Base-by-base conservation (phyloP, 2,797 vertebrate species). In the Hafferia zeledoni region DNA sequence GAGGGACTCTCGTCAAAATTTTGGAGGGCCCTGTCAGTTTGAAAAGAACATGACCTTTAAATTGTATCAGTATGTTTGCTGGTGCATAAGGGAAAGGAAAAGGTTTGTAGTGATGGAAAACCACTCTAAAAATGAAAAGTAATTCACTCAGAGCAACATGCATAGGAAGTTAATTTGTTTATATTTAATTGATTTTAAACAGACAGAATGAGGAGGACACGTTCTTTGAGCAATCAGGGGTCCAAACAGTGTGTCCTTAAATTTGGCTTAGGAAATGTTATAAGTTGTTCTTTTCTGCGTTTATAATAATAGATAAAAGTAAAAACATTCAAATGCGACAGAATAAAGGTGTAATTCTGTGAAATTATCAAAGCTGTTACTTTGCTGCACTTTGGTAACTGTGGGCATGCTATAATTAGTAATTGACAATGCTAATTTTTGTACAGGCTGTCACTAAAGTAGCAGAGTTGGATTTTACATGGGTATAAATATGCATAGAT, bases 31-130 rank as follows among this genome's bases (percentile, higher is more conserved):
- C 98, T 99, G 99, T 99, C 99, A 99, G 98, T 98, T 98, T 99
- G 99, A 99, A 99, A 99, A 99, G 99, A 99, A 99, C 99, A 99
- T 99, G 99, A 99, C 99, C 99, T 99, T 99, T 99, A 99, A 99
- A 99, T 98, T 97, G 98, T 99, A 99, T 99, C 99, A 99, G 99
- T 99, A 99, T 99, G 99, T 99, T 99, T 99, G 99, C 99, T 99
- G 99, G 99, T 99, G 99, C 99, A 99, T 99, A 98, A 98, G 98
- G 98, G 97, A 98, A 95, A 83, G 97, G 98, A 98, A 98, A 98
- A 98, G 99, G 98, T 99, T 99, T 93, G 90, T 98, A 98, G 98
- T 98, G 98, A 98, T 98, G 98, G 98, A 98, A 98, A 98, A 97
- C 97, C 96, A 94, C 96, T 97, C 87, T 47, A 94, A 97, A 98